These are phyloP conservation scores for Apomyelois bistriatella DNA, from an alignment of 2,888 invertebrate genomes.

Conservation along the genomic window DNA sequence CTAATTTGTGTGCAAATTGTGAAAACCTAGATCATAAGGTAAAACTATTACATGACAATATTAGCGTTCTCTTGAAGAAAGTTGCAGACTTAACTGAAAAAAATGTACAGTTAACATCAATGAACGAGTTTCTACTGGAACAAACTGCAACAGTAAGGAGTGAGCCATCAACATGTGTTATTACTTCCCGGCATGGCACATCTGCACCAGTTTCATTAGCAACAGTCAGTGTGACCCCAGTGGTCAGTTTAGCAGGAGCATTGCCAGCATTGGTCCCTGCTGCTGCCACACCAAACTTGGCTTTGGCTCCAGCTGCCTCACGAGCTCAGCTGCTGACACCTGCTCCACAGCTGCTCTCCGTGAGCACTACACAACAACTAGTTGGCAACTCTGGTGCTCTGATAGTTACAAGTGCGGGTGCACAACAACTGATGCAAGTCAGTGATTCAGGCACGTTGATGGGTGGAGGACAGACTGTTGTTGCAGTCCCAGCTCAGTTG, in stretches of 20 bases:
- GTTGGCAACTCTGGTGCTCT: constrained; percentile 71
- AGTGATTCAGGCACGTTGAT: constrained; percentile 73
- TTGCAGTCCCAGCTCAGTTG: constrained; percentile 70
- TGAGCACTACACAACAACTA: constrained; percentile 72
- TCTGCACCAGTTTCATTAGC: constrained; percentile 72
- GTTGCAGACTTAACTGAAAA: constrained; percentile 69
- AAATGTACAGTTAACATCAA: constrained; percentile 66
- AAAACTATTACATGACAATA: constrained; percentile 69
- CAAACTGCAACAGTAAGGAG: constrained; percentile 64
- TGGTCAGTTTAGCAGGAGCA: constrained; percentile 68
- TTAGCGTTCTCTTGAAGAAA: constrained; percentile 69
- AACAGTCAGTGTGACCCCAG: constrained; percentile 72
- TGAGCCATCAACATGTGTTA: constrained; percentile 65
- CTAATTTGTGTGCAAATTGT: constrained; percentile 58
- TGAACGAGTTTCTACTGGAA: constrained; percentile 72
- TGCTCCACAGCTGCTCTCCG: constrained; percentile 69
- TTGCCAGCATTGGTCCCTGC: constrained; percentile 65
- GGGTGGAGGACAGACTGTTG: constrained; percentile 72
- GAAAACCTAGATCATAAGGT: constrained; percentile 64
- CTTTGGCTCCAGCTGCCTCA: constrained; percentile 67
- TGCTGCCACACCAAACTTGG: constrained; percentile 59
- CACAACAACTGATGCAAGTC: constrained; percentile 74
- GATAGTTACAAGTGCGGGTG: constrained; percentile 74
- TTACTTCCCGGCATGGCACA: constrained; percentile 69
- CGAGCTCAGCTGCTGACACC: constrained; percentile 69